phyloP scores from a whole-genome alignment of 2,888 invertebrate genomes.

The Desoria tigrina region DNA sequence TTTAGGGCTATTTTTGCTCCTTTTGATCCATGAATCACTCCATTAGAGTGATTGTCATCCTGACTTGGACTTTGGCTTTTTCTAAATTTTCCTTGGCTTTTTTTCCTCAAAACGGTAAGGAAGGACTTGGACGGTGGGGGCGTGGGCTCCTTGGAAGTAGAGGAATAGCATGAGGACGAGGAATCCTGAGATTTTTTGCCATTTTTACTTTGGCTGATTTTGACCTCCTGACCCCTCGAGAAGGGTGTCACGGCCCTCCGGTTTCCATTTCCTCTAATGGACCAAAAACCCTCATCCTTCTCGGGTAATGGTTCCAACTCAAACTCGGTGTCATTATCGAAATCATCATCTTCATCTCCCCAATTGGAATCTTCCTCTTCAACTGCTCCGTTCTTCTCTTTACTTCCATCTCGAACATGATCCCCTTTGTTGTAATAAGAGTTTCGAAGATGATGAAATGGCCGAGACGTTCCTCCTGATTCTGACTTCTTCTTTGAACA shows the following conservation, averaged over 20 bases:
- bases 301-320: conserved; percentile 46
- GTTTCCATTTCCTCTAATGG: conserved; percentile 16
- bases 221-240: too few relatives aligned
- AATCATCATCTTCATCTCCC: background rate
- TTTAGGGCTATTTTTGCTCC: too few relatives aligned
- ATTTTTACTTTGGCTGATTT: too few relatives aligned
- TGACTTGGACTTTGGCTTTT: too few relatives aligned
- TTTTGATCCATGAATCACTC: too few relatives aligned
- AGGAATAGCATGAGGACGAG: background rate
- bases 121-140: background rate
- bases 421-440: too few relatives aligned
- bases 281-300: conserved; percentile 32
- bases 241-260: background rate
- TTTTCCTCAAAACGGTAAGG: too few relatives aligned
- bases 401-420: too few relatives aligned
- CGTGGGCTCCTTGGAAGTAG: background rate
- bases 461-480: too few relatives aligned
- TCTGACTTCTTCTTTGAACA: background rate
- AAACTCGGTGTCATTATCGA: conserved; percentile 40
- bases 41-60: too few relatives aligned
- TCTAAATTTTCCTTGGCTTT: too few relatives aligned
- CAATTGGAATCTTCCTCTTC: conserved; percentile 4
- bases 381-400: background rate
- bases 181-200: background rate
- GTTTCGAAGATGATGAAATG: too few relatives aligned